These are phyloP conservation scores for cattle (Bos taurus) DNA, from an alignment of 2,113 vertebrate species.

Conservation along the genomic window ARS-UCD2.0 NC_037352.1:42187501-42188000, in stretches of 20 bases:
- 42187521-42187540: not conserved
- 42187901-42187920: not conserved
- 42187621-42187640: not conserved
- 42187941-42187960: not conserved
- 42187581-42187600: too few species aligned
- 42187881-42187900: not conserved
- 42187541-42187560: not conserved
- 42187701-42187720: not conserved
- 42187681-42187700: not conserved
- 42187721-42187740: not conserved
- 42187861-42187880: not conserved
- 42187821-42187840: not conserved
- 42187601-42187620: not conserved
- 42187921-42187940: not conserved
- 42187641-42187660: not conserved
- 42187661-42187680: not conserved
- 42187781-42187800: not conserved
- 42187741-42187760: not conserved
- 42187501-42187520: accelerated
- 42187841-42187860: accelerated
- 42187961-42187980: not conserved
- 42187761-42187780: not conserved
- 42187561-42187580: too few species aligned
- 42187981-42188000: not conserved
- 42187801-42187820: not conserved